Base-by-base conservation (phyloP, 2,797 vertebrate species). In the Acropternis orthonyx region DNA sequence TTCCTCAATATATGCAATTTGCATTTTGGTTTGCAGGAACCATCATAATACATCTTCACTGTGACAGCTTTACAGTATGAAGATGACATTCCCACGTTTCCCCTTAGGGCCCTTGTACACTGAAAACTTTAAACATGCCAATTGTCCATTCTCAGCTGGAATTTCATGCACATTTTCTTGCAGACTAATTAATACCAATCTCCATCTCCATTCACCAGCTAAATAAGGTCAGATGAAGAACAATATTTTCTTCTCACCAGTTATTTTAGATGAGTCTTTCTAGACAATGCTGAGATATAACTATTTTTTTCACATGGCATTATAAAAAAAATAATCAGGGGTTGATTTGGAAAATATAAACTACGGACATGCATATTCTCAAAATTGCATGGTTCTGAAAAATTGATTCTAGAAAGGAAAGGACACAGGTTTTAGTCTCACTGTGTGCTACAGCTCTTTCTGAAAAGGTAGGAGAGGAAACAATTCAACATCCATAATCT, bases 101-200 rank as follows among this genome's bases (percentile, higher is more conserved):
- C 78, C 75, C 51, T 80, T 55, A 86, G 52, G 56, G 62, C 27
- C 48, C 41, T 73, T 61, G 58, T 72, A 68, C 68, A 83, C 66
- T 46, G 52, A 87, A 81, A 96, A 92, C 32, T 79, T 93, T 41
- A 92, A 95, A 79, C n/a, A 79, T 52, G 66, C 26, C 86, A 81
- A 80, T 44, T 68, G 10, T 19, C 48, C 20, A 10, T 76, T 85
- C 54, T 68, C 52, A 75, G 49, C 28, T 94, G 44, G 59, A 96
- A 95, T 93, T 84, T 55, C 75, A 61, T 77, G 67, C 67, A 82
- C 26, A 36, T 75, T 92, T 78, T 74, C 74, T 83, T 72, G 46
- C 21, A 89, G 80, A 55, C 54, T 62, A 81, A 88, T 92, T 77
- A 55, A 80, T 36, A 84, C 41, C 61, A 95, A 80, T 72, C 63